Evolutionary conservation across 2,113 vertebrate species (phyloP).

Genomic region (Rhinoderma darwinii): DNA sequence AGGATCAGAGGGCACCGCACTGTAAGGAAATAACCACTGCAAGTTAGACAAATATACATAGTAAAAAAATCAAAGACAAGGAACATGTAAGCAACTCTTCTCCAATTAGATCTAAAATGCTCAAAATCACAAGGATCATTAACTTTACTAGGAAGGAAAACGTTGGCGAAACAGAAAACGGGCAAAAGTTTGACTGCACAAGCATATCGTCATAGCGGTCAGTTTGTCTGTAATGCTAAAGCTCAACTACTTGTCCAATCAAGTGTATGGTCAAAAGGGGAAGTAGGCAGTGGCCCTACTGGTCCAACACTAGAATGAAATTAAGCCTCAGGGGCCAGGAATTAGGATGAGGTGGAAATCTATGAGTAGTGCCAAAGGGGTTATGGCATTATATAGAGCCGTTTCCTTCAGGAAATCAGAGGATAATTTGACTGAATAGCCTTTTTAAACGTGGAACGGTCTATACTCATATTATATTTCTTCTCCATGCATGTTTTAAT

Average conservation of each 20-base stretch:
- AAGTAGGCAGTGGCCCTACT: background rate
- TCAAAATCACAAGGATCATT: background rate
- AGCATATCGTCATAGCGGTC: background rate
- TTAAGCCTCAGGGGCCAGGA: background rate
- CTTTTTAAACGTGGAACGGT: too few relatives aligned
- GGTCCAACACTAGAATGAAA: background rate
- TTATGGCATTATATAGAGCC: too few relatives aligned
- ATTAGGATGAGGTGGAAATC: background rate
- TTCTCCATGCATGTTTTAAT: too few relatives aligned
- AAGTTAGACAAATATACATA: background rate
- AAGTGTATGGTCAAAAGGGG: background rate
- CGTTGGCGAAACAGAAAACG: background rate
- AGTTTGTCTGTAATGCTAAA: background rate
- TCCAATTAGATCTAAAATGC: background rate
- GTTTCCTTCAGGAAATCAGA: too few relatives aligned
- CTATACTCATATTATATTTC: too few relatives aligned
- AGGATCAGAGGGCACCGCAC: conserved; percentile 82
- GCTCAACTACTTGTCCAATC: background rate
- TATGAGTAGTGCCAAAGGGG: background rate
- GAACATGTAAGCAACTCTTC: background rate
- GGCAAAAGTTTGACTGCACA: background rate
- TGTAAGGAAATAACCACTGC: conserved; percentile 64
- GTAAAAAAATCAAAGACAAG: too few relatives aligned
- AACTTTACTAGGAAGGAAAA: background rate
- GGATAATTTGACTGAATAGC: too few relatives aligned